phyloP scores from a whole-genome alignment of 2,113 vertebrate genomes.

The Polyodon spathula region DNA sequence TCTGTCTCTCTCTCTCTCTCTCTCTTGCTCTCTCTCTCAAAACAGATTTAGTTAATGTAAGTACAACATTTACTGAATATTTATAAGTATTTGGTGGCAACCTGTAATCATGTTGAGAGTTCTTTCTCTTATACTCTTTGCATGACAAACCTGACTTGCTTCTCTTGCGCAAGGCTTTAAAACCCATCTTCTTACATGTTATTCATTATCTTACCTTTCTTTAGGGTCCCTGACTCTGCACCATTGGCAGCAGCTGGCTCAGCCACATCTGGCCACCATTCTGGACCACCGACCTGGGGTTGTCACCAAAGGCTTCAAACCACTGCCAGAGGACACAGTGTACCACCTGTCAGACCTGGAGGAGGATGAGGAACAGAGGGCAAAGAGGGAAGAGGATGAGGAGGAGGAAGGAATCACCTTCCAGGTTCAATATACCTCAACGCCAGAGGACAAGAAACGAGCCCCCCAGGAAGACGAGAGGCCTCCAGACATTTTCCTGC shows the following conservation, averaged over 20 bases:
- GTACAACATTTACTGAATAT: no score
- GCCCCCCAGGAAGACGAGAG: slow-evolving; percentile 20
- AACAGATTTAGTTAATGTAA: no score
- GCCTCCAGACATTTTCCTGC: slow-evolving; percentile 49
- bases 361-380: slow-evolving; percentile 59
- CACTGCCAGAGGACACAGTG: slow-evolving; percentile 59
- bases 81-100: no score
- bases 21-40: no score
- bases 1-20: no score
- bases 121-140: no score
- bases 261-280: slow-evolving; percentile 88
- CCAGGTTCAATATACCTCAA: slow-evolving; percentile 57
- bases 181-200: neutral
- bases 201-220: slow-evolving; percentile 10
- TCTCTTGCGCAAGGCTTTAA: no score
- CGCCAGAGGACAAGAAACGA: slow-evolving; percentile 48
- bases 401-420: slow-evolving; percentile 68
- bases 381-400: neutral
- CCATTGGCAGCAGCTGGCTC: slow-evolving; percentile 95
- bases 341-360: slow-evolving; percentile 84
- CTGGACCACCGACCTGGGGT: slow-evolving; percentile 89
- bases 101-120: no score
- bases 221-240: slow-evolving; percentile 91
- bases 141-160: no score
- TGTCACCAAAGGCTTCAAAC: slow-evolving; percentile 87